These are phyloP conservation scores for Myiotriccus ornatus DNA, from an alignment of 2,797 vertebrate species.

Conservation along the genomic window DNA sequence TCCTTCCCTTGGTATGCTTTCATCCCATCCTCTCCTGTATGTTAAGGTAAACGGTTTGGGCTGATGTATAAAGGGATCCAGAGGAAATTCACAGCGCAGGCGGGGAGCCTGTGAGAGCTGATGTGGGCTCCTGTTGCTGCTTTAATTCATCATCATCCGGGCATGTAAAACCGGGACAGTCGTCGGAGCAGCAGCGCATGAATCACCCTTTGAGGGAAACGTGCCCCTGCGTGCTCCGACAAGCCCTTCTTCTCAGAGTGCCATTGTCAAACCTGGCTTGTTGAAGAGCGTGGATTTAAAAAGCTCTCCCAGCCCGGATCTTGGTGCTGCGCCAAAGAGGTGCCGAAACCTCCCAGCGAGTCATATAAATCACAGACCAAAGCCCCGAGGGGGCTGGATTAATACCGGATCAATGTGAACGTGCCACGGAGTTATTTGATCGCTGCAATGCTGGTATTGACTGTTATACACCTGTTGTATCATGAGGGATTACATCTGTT, in stretches of 20 bases:
- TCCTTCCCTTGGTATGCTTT: neutral
- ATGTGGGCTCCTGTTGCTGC: neutral
- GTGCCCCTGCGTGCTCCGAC: constrained; percentile 50
- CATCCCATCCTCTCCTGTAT: neutral
- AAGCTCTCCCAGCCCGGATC: constrained; percentile 55
- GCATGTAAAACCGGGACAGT: constrained; percentile 51
- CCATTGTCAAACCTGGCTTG: constrained; percentile 41
- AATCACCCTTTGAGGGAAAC: constrained; percentile 49
- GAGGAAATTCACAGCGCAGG: neutral
- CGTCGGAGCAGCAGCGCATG: neutral
- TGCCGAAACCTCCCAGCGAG: constrained; percentile 63
- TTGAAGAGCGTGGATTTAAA: neutral
- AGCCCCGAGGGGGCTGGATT: constrained; percentile 30
- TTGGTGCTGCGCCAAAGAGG: constrained; percentile 48
- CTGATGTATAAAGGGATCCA: neutral
- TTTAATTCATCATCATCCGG: constrained; percentile 40
- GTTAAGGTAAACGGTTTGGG: neutral
- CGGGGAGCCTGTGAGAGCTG: constrained; percentile 13
- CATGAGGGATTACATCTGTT: constrained; percentile 63
- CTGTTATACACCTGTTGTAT: constrained; percentile 68
- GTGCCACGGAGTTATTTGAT: constrained; percentile 52
- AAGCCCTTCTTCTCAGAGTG: constrained; percentile 46
- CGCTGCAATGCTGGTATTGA: constrained; percentile 58
- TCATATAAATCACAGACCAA: constrained; percentile 48
- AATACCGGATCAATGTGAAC: constrained; percentile 62